Percentiles rank a stretch among this genome's conserved stretches.
phyloP scores from a whole-genome alignment of 2,113 vertebrate species.

The Ammodytes marinus region DNA sequence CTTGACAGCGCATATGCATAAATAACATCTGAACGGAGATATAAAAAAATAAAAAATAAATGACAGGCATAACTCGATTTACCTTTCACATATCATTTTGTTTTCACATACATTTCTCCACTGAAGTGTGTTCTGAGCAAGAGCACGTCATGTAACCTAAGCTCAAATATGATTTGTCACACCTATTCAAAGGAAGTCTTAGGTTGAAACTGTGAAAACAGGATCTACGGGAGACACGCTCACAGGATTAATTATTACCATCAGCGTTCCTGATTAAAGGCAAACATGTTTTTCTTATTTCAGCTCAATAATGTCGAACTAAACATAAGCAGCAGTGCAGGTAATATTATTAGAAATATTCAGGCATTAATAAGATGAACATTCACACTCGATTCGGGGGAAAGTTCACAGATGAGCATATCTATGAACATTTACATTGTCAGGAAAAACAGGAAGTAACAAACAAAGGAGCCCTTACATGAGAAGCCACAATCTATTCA shows the following conservation, averaged over 20 bases:
- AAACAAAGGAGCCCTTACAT: background rate
- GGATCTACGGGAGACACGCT: background rate
- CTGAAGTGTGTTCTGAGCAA: background rate
- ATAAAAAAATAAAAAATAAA: background rate
- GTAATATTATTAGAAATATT: background rate
- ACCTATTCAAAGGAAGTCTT: background rate
- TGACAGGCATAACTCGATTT: background rate
- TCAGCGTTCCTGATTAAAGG: background rate
- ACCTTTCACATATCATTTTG: background rate
- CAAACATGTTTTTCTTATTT: background rate
- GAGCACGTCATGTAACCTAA: background rate
- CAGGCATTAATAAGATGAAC: background rate
- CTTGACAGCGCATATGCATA: conserved; percentile 86
- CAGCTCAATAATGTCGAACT: background rate
- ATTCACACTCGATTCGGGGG: background rate
- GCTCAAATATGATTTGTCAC: background rate
- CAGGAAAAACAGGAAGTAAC: background rate
- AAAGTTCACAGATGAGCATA: background rate
- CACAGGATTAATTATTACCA: background rate
- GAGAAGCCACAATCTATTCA: too few relatives aligned
- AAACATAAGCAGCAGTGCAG: background rate
- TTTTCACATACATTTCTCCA: background rate
- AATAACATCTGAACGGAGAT: conserved; percentile 76
- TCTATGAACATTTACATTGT: background rate
- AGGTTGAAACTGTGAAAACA: conserved; percentile 1